Base-by-base conservation (phyloP, 2,113 vertebrate genomes). In the Martes martes region DNA sequence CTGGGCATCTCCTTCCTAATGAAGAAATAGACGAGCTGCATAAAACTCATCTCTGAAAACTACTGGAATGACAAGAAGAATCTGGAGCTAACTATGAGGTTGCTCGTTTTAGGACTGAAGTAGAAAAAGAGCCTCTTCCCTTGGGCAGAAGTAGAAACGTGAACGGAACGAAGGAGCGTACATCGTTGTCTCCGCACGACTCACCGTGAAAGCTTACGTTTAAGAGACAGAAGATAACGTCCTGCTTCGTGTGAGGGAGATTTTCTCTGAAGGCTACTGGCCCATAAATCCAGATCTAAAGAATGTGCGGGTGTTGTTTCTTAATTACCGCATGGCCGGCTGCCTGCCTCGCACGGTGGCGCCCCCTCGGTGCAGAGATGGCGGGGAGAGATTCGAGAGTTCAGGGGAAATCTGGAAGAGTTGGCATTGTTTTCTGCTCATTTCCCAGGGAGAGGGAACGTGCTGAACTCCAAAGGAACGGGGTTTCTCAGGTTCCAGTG, bases 371-470 rank as follows among this genome's bases (percentile, higher is more conserved):
- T 0, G 31, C 23, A 10, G 50, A 2, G 59, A 24, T 13, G 1
- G 84, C 0, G 0, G 50, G 50, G 74, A 73, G 89, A 90, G 81
- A 55, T 80, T 73, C 82, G 67, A 84, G 80, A 52, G 42, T 28
- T 81, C 61, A 9, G 11, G 79, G 24, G 28, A 84, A 85, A 93
- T 50, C 65, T 6, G 65, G 50, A 89, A 0, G 63, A 55, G 23
- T 74, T 15, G 14, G 52, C 65, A 50, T 2, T 42, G 74, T 95
- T 97, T 96, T 87, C 89, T 95, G 86, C 85, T 93, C 82, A 92
- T 39, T 90, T 91, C 67, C 67, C 79, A 63, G 73, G 91, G 19
- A 88, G 61, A 95, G 31, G 76, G 78, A 85, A 73, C 52, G 76
- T 93, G 83, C 82, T 89, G 76, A 76, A 69, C 16, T 89, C 96